phyloP scores from a whole-genome alignment of 2,113 vertebrate genomes.

The Plestiodon gilberti region DNA sequence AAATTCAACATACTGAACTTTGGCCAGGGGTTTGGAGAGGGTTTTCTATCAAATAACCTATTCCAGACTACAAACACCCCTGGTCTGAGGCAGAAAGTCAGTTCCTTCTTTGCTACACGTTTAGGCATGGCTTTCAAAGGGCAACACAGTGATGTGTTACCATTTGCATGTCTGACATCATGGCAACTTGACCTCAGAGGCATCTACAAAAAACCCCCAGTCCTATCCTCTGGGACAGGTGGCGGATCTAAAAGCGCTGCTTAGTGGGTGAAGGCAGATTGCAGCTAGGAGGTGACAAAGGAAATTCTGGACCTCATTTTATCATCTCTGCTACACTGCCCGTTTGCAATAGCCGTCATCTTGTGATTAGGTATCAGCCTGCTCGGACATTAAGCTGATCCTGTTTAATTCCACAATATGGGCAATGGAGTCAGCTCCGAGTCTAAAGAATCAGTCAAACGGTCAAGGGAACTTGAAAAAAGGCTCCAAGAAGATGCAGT shows the following conservation, averaged over 20 bases:
- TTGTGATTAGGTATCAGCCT: slow-evolving; percentile 20
- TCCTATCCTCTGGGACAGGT: slow-evolving; percentile 37
- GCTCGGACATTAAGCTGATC: slow-evolving; percentile 2
- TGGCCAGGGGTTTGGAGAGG: no score
- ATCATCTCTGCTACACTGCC: background rate
- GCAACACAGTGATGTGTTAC: background rate
- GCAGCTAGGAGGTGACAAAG: background rate
- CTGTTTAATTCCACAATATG: slow-evolving; percentile 57
- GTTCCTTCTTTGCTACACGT: background rate
- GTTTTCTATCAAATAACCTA: background rate
- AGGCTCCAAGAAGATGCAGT: slow-evolving; percentile 80
- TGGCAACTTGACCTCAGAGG: background rate
- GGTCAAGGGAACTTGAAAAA: slow-evolving; percentile 80
- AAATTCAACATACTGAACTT: background rate
- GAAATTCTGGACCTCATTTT: background rate
- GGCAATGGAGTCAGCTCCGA: slow-evolving; percentile 75
- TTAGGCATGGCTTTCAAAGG: background rate
- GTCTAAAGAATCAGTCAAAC: slow-evolving; percentile 73
- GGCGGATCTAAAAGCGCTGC: slow-evolving; percentile 31
- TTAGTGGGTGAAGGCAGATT: slow-evolving; percentile 51
- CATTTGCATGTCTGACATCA: slow-evolving; percentile 45
- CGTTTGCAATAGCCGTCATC: background rate
- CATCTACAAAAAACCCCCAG: slow-evolving; percentile 41
- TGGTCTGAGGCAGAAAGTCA: background rate
- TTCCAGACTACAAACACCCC: accelerated